Evolutionary conservation across 2,113 vertebrate species (phyloP).

Genomic region (Trematomus loennbergii): DNA sequence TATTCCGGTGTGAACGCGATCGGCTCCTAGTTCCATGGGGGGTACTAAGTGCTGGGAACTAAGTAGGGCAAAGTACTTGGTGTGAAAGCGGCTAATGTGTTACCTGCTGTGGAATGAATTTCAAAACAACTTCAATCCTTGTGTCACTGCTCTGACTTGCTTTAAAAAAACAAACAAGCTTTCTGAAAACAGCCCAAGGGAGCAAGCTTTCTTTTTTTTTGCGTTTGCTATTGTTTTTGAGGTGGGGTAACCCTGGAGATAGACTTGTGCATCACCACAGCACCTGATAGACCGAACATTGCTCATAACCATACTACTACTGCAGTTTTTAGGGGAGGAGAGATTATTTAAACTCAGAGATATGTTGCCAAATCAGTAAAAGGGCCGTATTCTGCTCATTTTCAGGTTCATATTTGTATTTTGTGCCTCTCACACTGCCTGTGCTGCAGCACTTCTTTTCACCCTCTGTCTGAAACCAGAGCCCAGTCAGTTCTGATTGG

Average conservation of each 20-base stretch:
- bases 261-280: neutral
- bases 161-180: conserved; percentile 21
- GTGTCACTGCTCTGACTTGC: conserved; percentile 29
- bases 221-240: conserved; percentile 14
- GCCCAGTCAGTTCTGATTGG: too few species aligned
- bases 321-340: neutral
- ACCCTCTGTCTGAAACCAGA: too few species aligned
- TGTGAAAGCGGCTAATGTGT: too few species aligned
- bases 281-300: conserved; percentile 6
- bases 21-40: too few species aligned
- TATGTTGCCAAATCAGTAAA: neutral
- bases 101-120: too few species aligned
- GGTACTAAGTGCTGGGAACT: too few species aligned
- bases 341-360: neutral
- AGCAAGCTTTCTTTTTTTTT: neutral
- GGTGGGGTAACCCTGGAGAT: conserved; percentile 9
- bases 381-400: too few species aligned
- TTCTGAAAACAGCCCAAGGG: conserved; percentile 12
- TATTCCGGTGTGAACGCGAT: too few species aligned
- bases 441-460: too few species aligned
- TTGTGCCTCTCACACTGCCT: too few species aligned
- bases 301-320: neutral
- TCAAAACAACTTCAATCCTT: conserved; percentile 18
- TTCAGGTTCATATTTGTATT: too few species aligned
- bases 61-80: too few species aligned